Percentiles rank a stretch among this genome's conserved stretches.
phyloP scores from a whole-genome alignment of 2,888 invertebrate genomes.

The Cerceris ruficornis region DNA sequence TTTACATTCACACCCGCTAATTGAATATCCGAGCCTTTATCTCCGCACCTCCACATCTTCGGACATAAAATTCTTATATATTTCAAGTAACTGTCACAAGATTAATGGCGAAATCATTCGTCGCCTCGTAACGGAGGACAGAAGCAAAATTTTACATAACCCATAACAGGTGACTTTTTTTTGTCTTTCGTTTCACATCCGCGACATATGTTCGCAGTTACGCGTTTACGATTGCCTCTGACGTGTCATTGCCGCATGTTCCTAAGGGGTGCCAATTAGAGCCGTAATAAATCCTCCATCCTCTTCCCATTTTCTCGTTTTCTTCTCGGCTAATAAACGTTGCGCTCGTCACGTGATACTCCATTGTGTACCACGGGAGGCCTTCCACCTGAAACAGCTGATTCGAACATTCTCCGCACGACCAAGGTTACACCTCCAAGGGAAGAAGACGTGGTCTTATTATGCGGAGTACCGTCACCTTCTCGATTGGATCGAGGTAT shows the following conservation, averaged over 20 bases:
- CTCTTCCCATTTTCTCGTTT: slow-evolving; percentile 19
- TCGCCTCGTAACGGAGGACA: no score
- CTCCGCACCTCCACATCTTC: no score
- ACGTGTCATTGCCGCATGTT: neutral
- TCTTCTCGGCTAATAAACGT: slow-evolving; percentile 61
- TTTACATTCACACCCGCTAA: no score
- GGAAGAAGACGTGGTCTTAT: slow-evolving; percentile 50
- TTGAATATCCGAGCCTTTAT: no score
- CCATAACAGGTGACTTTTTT: neutral
- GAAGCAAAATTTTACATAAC: neutral
- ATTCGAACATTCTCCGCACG: slow-evolving; percentile 62
- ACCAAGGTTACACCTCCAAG: slow-evolving; percentile 60
- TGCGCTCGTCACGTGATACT: slow-evolving; percentile 62
- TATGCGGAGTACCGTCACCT: slow-evolving; percentile 31
- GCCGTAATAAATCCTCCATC: slow-evolving; percentile 35
- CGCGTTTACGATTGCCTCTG: neutral
- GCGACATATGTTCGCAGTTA: slow-evolving; percentile 1
- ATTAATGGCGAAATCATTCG: no score
- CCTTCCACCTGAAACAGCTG: slow-evolving; percentile 67
- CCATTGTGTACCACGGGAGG: slow-evolving; percentile 64
- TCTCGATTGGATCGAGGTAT: slow-evolving; percentile 24
- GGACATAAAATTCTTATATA: no score
- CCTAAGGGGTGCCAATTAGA: slow-evolving; percentile 36
- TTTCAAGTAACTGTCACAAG: no score
- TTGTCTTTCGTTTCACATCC: neutral